These are phyloP conservation scores for Drosophila longiperda DNA, from an alignment of 2,888 invertebrate genomes.

Conservation along the genomic window DNA sequence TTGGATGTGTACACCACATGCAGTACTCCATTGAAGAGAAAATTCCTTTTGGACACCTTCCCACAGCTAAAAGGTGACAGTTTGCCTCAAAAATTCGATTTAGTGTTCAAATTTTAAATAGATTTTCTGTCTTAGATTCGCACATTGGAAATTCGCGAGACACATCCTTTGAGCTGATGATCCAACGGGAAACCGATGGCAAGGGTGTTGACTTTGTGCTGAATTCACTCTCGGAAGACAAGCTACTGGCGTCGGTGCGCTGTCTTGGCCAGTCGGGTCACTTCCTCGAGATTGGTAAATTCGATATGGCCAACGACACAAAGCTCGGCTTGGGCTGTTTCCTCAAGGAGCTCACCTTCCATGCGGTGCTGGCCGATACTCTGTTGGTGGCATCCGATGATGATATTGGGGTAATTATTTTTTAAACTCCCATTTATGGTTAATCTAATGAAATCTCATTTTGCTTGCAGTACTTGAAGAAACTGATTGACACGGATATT, in stretches of 20 bases:
- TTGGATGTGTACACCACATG: conserved; percentile 90
- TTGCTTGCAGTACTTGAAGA: conserved; percentile 84
- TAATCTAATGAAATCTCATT: neutral
- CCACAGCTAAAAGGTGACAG: conserved; percentile 86
- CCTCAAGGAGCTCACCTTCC: conserved; percentile 90
- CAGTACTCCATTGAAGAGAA: conserved; percentile 88
- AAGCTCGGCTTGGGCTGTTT: conserved; percentile 88
- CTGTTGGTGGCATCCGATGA: conserved; percentile 86
- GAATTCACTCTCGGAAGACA: conserved; percentile 97
- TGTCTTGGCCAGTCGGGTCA: conserved; percentile 88
- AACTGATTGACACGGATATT: conserved; percentile 88
- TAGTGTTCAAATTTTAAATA: neutral
- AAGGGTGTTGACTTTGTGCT: conserved; percentile 95
- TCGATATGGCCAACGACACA: conserved; percentile 90
- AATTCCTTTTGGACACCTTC: conserved; percentile 87
- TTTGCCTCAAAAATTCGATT: neutral
- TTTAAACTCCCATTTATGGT: neutral
- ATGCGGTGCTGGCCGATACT: conserved; percentile 91
- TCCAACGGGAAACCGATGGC: conserved; percentile 92
- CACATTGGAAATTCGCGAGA: conserved; percentile 96
- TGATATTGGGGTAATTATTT: conserved; percentile 73
- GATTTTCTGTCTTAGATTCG: conserved; percentile 73
- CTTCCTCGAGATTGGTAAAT: conserved; percentile 95
- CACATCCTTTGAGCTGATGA: conserved; percentile 93
- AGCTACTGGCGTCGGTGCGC: conserved; percentile 90